Evolutionary conservation across 2,113 vertebrate species (phyloP).

Genomic region (Chionis minor): DNA sequence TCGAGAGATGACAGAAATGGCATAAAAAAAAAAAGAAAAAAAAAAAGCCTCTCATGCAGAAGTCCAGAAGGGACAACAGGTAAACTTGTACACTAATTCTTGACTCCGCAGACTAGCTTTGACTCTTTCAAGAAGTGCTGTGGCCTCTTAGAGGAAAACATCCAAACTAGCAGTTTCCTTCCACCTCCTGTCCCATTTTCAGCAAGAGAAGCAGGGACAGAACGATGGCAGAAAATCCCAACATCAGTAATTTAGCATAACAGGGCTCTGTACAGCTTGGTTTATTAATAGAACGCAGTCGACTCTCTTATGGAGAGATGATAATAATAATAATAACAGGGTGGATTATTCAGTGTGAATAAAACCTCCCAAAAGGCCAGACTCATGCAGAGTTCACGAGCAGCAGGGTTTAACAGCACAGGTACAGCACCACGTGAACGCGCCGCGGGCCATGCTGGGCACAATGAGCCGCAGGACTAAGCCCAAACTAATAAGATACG

Average conservation of each 20-base stretch:
- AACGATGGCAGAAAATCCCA: background rate
- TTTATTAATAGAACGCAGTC: background rate
- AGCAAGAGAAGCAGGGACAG: background rate
- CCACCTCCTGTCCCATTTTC: background rate
- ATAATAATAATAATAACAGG: background rate
- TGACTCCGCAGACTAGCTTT: background rate
- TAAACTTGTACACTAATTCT: rapidly evolving
- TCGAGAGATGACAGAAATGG: background rate
- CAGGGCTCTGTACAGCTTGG: background rate
- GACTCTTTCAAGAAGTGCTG: background rate
- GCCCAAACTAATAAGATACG: background rate
- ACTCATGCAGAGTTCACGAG: background rate
- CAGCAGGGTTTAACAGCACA: background rate
- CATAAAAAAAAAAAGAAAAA: background rate
- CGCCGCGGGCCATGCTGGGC: background rate
- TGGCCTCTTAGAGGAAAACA: background rate
- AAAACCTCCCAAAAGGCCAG: background rate
- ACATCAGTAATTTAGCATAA: background rate
- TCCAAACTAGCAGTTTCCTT: rapidly evolving
- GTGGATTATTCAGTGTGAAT: background rate
- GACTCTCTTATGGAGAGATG: background rate
- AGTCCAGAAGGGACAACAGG: background rate
- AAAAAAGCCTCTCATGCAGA: background rate
- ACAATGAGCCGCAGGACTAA: background rate
- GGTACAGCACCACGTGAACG: background rate